Percentiles rank a stretch among this genome's conserved stretches.
phyloP scores from a whole-genome alignment of 2,888 invertebrate genomes.

The Diadromus collaris region DNA sequence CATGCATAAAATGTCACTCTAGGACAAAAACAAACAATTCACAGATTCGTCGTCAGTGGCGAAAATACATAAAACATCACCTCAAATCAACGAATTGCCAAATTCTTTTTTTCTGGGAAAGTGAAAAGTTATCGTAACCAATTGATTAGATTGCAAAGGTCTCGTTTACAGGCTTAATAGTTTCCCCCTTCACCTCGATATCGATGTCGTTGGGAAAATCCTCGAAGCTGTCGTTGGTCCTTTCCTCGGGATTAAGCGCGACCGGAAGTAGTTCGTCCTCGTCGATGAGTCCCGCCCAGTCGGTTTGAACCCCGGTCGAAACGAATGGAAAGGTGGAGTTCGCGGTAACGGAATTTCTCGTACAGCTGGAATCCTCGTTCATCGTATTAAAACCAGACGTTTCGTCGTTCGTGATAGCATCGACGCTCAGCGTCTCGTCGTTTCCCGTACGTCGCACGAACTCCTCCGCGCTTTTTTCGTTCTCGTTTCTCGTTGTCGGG shows the following conservation, averaged over 20 bases:
- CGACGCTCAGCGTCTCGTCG: conserved; percentile 46
- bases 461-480: conserved; percentile 65
- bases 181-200: conserved; percentile 80
- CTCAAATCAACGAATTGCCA: too few relatives aligned
- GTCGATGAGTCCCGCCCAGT: conserved; percentile 79
- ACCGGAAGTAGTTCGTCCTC: conserved; percentile 72
- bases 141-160: not conserved
- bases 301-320: conserved; percentile 82
- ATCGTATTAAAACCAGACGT: conserved; percentile 38
- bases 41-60: too few relatives aligned
- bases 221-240: conserved; percentile 80
- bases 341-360: conserved; percentile 59
- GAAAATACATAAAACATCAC: too few relatives aligned
- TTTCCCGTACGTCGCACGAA: conserved; percentile 47
- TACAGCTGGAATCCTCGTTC: conserved; percentile 57
- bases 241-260: conserved; percentile 71
- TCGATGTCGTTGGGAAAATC: conserved; percentile 83
- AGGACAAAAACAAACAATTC: too few relatives aligned
- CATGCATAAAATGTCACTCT: too few relatives aligned
- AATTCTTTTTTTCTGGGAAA: not conserved
- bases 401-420: conserved; percentile 33
- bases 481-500: conserved; percentile 51
- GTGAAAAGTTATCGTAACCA: not conserved
- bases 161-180: not conserved
- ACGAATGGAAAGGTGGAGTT: conserved; percentile 69